Evolutionary conservation across 2,888 invertebrate species (phyloP), one percentile per base, ranked within the genome.

Genomic region (Drosophila eohydei): DNA sequence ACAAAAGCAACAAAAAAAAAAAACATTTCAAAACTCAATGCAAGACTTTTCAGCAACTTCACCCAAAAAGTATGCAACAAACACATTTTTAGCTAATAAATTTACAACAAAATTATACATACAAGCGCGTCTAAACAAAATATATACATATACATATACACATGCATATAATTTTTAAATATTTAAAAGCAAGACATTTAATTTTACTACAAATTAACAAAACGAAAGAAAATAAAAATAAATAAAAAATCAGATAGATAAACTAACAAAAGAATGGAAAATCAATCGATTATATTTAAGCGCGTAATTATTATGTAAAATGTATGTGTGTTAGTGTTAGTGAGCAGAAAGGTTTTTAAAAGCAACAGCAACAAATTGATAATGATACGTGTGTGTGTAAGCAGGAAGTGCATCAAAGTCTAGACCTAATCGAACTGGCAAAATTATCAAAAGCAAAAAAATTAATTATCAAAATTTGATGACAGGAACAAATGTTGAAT

Each of bases 241-340:
- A 50, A 21, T 21, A 34, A 56, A 43, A 43, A 59, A 38, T 48
- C 48, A 43, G 61, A 38, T 66, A 66, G 55, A 66, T 66, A 46
- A 66, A 65, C 66, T 72, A 60, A 54, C 52, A 51, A 52, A 50
- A 63, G 46, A 56, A 51, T 32, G 43, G 59, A 61, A 78, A 87
- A 80, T 71, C 80, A 85, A 82, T 76, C 55, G 61, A 84, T 71
- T 81, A 73, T 54, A 76, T 66, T 64, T 87, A 87, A 84, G 88
- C 40, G 82, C 76, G 78, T 78, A 74, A 77, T 72, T 79, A 75
- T 67, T 66, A 78, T 87, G 83, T 83, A 79, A 83, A 80, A 80
- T 85, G 83, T 84, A 83, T 87, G 83, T 86, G 88, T 88, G 86
- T 89, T 84, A 89, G 85, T 78, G 57, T 80, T 86, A 86, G 87